A percentile compares a stretch with the other conserved stretches of the same genome.
These are phyloP conservation scores for Nezara viridula DNA, from an alignment of 2,888 invertebrate species.

Conservation along the genomic window DNA sequence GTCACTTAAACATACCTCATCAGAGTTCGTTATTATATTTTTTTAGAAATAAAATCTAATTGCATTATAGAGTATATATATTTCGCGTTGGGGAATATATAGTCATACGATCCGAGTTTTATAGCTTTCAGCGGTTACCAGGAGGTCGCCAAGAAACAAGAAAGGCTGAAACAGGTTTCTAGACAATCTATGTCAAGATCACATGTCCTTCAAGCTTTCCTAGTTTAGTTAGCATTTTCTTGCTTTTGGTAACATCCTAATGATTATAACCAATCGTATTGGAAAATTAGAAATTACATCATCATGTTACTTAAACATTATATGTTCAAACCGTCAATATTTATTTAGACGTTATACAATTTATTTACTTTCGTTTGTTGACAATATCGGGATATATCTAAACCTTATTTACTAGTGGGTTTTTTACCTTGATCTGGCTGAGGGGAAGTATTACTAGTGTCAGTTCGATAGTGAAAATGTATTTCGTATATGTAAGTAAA, in stretches of 20 bases:
- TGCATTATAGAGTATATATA: too few relatives aligned
- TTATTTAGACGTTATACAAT: neutral
- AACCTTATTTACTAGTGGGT: neutral
- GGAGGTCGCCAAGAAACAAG: slow-evolving; percentile 23
- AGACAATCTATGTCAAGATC: slow-evolving; percentile 44
- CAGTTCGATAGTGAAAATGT: neutral
- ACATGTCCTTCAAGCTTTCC: neutral
- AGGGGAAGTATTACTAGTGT: neutral
- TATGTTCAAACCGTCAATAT: neutral
- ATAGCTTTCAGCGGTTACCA: neutral
- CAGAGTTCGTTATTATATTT: too few relatives aligned
- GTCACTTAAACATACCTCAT: too few relatives aligned
- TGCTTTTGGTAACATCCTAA: neutral
- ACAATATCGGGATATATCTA: neutral
- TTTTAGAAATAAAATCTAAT: too few relatives aligned
- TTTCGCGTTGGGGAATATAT: too few relatives aligned
- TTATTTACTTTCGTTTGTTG: neutral
- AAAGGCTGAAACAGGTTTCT: slow-evolving; percentile 37
- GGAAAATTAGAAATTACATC: neutral
- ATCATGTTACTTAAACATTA: neutral
- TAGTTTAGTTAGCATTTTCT: neutral
- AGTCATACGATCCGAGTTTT: neutral
- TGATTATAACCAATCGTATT: too few relatives aligned
- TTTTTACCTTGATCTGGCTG: neutral
- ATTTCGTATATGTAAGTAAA: neutral